Percentiles rank a stretch among this genome's conserved stretches.
Evolutionary conservation across 2,113 vertebrate species (phyloP).

Genomic region (Myanophis thanlyinensis): DNA sequence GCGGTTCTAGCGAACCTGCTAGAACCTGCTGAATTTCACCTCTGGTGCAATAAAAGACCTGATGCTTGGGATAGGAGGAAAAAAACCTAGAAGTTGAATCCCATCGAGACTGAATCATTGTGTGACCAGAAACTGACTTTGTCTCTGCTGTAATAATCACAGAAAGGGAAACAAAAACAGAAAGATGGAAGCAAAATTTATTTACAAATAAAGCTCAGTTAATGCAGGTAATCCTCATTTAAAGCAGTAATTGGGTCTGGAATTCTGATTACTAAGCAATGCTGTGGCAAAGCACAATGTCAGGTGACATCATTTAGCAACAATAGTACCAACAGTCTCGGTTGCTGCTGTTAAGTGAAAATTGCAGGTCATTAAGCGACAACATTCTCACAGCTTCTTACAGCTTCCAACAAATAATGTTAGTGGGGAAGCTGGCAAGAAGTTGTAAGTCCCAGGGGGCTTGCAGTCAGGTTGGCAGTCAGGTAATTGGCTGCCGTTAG

Average conservation of each 20-base stretch:
- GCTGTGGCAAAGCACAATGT: neutral
- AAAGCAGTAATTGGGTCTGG: neutral
- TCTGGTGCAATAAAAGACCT: neutral
- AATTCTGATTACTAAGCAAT: neutral
- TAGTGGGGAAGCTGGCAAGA: neutral
- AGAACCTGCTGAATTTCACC: no score
- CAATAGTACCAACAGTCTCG: neutral
- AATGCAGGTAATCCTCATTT: neutral
- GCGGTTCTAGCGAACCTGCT: no score
- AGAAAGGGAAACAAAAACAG: neutral
- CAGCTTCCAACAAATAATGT: neutral
- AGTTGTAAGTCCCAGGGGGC: neutral
- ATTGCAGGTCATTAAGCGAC: neutral
- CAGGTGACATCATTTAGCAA: neutral
- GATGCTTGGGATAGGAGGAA: neutral
- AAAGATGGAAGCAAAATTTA: neutral
- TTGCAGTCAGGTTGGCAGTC: neutral
- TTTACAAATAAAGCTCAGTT: slow-evolving; percentile 2
- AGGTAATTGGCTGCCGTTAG: neutral
- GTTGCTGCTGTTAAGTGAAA: neutral
- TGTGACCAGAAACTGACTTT: neutral
- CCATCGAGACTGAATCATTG: neutral
- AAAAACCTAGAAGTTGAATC: neutral
- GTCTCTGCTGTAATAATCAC: neutral
- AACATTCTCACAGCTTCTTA: neutral